phyloP scores from a whole-genome alignment of 2,113 vertebrate species.

The Heterocephalus glaber region DNA sequence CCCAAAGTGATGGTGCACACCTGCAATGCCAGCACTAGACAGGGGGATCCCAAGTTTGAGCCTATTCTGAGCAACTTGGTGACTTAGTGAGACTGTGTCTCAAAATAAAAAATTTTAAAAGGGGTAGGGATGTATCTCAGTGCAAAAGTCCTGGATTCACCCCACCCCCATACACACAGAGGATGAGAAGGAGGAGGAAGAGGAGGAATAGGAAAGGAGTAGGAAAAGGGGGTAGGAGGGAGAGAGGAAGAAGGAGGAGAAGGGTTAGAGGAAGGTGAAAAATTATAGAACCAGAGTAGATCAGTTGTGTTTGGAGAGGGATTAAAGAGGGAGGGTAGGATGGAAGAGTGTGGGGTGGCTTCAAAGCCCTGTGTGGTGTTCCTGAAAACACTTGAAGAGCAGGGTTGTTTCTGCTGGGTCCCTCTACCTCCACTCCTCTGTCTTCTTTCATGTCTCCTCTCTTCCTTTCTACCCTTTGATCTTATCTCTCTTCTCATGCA shows the following conservation, averaged over 20 bases:
- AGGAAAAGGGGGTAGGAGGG: no score
- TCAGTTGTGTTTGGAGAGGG: not conserved
- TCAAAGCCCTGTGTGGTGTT: not conserved
- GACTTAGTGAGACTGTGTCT: not conserved
- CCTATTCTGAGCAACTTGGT: no score
- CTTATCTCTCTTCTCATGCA: not conserved
- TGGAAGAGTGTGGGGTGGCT: not conserved
- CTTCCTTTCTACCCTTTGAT: not conserved
- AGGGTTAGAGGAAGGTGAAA: not conserved
- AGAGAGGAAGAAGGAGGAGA: not conserved
- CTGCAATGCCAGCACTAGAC: no score
- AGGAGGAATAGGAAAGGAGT: no score
- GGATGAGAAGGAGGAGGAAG: no score
- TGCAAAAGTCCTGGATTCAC: no score
- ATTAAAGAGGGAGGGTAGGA: not conserved
- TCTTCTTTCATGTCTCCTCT: no score
- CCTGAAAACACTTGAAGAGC: not conserved
- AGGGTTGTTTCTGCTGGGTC: not conserved
- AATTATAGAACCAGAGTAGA: no score
- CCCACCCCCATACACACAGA: no score
- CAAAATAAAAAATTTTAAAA: not conserved
- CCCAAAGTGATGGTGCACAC: no score
- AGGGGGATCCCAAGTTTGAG: no score
- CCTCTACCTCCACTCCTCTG: not conserved
- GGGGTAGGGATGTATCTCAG: no score